phyloP scores from a whole-genome alignment of 2,113 vertebrate species.

The Percopsis transmontana region DNA sequence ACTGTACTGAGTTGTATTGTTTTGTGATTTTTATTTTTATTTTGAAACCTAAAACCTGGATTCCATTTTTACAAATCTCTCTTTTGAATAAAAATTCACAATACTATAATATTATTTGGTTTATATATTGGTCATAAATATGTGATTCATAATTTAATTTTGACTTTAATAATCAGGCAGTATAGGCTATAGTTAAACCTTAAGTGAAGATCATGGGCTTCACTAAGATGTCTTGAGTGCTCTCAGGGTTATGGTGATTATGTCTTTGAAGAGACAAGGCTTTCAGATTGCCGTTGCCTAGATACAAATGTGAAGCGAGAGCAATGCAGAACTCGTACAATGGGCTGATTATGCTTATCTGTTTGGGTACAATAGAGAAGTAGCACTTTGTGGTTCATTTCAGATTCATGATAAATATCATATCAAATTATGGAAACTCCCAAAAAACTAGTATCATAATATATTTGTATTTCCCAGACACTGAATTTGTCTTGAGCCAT shows the following conservation, averaged over 20 bases:
- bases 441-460: neutral
- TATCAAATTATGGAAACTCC: neutral
- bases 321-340: slow-evolving; percentile 69
- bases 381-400: slow-evolving; percentile 39
- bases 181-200: slow-evolving; percentile 51
- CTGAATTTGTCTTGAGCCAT: no score
- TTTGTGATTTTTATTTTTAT: no score
- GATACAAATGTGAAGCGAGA: slow-evolving; percentile 74
- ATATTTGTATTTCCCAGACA: no score
- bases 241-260: slow-evolving; percentile 77
- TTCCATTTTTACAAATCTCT: neutral
- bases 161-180: slow-evolving; percentile 21
- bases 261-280: slow-evolving; percentile 68
- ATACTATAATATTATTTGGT: neutral
- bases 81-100: neutral
- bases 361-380: slow-evolving; percentile 11
- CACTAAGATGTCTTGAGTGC: slow-evolving; percentile 70
- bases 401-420: neutral
- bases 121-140: neutral
- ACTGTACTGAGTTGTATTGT: no score
- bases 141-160: slow-evolving; percentile 2
- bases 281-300: slow-evolving; percentile 76
- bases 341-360: slow-evolving; percentile 60
- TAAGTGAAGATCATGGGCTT: slow-evolving; percentile 65
- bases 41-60: no score